Conservation (phyloP, 2,797 vertebrate species). For the Streptopelia turtur region DNA sequence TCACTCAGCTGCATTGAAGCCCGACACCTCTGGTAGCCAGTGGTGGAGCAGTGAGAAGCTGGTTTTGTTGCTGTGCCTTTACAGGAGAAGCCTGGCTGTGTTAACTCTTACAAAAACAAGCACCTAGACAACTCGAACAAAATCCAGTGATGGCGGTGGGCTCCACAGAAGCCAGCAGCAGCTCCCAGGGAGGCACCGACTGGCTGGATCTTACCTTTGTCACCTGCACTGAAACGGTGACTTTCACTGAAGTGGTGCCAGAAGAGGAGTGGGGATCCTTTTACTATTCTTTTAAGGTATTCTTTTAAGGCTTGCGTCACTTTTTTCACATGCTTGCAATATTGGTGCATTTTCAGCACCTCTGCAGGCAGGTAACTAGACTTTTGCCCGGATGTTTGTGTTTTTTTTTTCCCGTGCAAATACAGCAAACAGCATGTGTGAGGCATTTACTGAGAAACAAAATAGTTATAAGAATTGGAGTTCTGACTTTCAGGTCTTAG, state of each 20-base stretch:
- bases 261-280: constrained; percentile 76
- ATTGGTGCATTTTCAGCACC: not conserved
- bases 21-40: constrained; percentile 54
- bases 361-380: not conserved
- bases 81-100: not conserved
- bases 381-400: not conserved
- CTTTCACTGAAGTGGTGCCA: constrained; percentile 59
- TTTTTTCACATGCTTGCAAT: not conserved
- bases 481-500: not conserved
- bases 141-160: constrained; percentile 59
- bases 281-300: constrained; percentile 80
- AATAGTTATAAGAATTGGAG: not conserved
- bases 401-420: not conserved
- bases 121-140: not conserved
- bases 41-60: constrained; percentile 51
- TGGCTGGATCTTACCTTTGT: constrained; percentile 33
- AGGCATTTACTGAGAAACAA: not conserved
- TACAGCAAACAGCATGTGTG: not conserved
- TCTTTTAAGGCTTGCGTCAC: constrained; percentile 63
- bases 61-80: constrained; percentile 18
- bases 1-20: constrained; percentile 58
- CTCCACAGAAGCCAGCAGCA: constrained; percentile 58
- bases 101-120: constrained; percentile 1
- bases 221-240: constrained; percentile 56
- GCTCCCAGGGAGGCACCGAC: not conserved